phyloP scores from a whole-genome alignment of 2,113 vertebrate genomes.

The Corydoras sp. region DNA sequence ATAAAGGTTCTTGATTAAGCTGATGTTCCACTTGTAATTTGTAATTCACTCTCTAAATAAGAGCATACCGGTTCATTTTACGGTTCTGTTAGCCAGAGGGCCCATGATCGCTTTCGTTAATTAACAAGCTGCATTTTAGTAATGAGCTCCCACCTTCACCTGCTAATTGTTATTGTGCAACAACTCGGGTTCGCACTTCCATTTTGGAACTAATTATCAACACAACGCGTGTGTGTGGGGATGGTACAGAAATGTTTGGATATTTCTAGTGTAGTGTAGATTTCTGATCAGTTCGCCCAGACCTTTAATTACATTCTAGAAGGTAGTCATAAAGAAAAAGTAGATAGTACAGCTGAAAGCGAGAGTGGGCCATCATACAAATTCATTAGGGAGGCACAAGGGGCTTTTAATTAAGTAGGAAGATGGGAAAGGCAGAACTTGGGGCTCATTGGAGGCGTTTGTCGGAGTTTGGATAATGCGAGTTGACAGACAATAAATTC shows the following conservation, averaged over 20 bases:
- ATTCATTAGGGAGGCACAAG: conserved; percentile 51
- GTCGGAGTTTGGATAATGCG: conserved; percentile 36
- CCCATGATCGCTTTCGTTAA: conserved; percentile 9
- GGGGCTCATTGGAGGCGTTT: conserved; percentile 45
- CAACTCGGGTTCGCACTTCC: background rate
- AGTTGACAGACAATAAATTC: conserved; percentile 50
- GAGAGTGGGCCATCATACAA: conserved; percentile 23
- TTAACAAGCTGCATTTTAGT: conserved; percentile 15
- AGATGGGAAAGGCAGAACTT: conserved; percentile 44
- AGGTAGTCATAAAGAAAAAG: conserved; percentile 27
- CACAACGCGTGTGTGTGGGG: background rate
- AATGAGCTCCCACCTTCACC: conserved; percentile 23
- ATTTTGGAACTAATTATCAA: background rate
- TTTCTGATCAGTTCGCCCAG: conserved; percentile 12
- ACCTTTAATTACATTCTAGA: conserved; percentile 41
- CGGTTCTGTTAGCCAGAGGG: conserved; percentile 1
- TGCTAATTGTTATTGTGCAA: conserved; percentile 18
- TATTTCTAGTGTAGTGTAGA: background rate
- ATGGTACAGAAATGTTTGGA: background rate
- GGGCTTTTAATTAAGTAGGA: conserved; percentile 52
- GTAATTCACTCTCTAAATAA: background rate
- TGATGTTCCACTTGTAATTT: background rate
- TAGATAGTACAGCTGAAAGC: conserved; percentile 8
- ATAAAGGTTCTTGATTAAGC: no score
- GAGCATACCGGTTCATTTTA: background rate